These are phyloP conservation scores for Ahaetulla prasina DNA, from an alignment of 2,113 vertebrate genomes.

Conservation along the genomic window DNA sequence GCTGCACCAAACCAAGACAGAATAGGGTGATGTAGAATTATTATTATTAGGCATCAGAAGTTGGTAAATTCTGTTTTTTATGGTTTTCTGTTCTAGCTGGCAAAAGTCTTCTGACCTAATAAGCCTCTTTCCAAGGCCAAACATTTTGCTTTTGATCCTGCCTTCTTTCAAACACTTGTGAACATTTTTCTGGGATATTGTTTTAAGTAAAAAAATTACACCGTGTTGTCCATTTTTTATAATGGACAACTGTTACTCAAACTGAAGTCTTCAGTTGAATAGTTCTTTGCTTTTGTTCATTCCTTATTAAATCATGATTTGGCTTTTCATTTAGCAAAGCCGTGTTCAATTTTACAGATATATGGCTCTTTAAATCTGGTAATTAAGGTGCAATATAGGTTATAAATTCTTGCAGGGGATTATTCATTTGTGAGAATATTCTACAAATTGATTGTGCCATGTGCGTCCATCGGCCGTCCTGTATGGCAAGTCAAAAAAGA, in stretches of 20 bases:
- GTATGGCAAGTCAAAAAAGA: no score
- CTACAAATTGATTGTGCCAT: background rate
- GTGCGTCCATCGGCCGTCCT: no score
- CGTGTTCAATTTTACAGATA: background rate
- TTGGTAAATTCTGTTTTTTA: background rate
- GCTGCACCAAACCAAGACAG: no score
- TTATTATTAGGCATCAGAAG: background rate
- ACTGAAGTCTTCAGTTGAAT: background rate
- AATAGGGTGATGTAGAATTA: no score
- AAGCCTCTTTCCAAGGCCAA: background rate
- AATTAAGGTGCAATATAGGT: background rate
- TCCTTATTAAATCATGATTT: background rate
- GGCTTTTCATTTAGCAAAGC: background rate
- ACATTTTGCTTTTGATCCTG: background rate
- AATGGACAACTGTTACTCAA: background rate
- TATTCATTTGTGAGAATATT: background rate
- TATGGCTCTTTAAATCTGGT: background rate
- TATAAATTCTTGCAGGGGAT: background rate
- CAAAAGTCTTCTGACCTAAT: background rate
- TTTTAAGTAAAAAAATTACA: background rate
- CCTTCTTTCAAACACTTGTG: background rate
- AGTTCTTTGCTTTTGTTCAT: background rate
- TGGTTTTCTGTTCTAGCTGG: background rate
- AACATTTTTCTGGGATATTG: background rate
- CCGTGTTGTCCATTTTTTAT: background rate